A percentile compares a stretch with the other conserved stretches of the same genome.
Conservation (phyloP, 2,797 vertebrate genomes). For the Tarsius wallacei region DNA sequence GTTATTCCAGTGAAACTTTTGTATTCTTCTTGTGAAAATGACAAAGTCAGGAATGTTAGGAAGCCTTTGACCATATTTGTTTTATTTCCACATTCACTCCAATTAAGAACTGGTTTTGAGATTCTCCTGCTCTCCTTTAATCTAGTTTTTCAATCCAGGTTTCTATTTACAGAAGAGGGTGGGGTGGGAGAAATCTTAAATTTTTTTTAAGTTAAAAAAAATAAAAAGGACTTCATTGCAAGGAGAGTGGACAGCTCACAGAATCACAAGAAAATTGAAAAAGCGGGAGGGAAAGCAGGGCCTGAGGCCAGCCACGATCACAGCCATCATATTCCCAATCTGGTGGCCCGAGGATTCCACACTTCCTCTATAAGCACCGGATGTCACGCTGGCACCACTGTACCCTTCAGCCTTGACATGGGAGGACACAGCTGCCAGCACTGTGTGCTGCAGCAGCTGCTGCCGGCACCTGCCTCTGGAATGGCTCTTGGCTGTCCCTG, state of each 20-base stretch:
- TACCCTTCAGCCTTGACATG: neutral
- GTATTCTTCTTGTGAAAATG: neutral
- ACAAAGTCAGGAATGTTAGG: neutral
- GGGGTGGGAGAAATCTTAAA: neutral
- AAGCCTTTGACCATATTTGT: neutral
- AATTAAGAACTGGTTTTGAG: neutral
- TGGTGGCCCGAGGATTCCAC: no score
- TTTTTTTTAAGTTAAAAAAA: neutral
- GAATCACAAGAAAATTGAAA: neutral
- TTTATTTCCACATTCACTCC: neutral
- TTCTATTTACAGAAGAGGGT: neutral
- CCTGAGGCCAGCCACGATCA: neutral
- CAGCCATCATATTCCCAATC: neutral
- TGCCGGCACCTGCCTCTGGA: conserved; percentile 13
- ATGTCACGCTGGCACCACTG: neutral
- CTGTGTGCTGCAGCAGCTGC: neutral
- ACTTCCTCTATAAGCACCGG: neutral
- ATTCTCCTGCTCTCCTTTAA: neutral
- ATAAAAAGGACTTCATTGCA: neutral
- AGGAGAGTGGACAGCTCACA: neutral
- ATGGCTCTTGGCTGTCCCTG: neutral
- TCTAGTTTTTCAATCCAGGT: neutral
- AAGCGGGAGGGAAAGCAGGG: neutral
- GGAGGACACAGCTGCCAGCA: neutral
- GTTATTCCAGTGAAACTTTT: neutral